A percentile compares a stretch with the other conserved stretches of the same genome.
phyloP scores from a whole-genome alignment of 1,140 invertebrate genomes.

The Bombus waltoni region DNA sequence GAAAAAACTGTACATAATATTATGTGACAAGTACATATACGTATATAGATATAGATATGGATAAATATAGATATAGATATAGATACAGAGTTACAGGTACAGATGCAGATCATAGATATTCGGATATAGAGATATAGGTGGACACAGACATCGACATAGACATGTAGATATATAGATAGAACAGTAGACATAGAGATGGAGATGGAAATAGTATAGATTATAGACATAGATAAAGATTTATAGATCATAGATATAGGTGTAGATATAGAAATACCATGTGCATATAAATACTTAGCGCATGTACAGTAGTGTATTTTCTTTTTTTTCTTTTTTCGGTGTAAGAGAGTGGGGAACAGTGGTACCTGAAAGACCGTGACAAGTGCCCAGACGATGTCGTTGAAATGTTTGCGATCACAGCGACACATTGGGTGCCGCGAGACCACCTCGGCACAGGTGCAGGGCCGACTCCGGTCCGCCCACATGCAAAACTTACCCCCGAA shows the following conservation, averaged over 20 bases:
- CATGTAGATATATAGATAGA: conserved; percentile 3
- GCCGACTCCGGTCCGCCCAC: conserved; percentile 92
- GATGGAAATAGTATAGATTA: neutral
- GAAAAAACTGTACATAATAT: conserved; percentile 4
- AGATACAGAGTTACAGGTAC: conserved; percentile 11
- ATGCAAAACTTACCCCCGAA: conserved; percentile 99
- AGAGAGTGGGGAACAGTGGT: conserved; percentile 77
- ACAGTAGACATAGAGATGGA: neutral
- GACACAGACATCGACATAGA: conserved; percentile 36
- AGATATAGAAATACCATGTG: conserved; percentile 12
- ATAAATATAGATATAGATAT: conserved; percentile 25
- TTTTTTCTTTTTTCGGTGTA: conserved; percentile 22
- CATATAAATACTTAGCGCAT: conserved; percentile 29
- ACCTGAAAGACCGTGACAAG: conserved; percentile 99
- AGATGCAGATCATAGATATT: neutral
- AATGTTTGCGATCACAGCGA: conserved; percentile 97
- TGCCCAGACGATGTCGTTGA: conserved; percentile 98
- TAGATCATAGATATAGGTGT: neutral
- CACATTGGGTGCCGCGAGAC: conserved; percentile 92
- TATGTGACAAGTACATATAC: conserved; percentile 9
- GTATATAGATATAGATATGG: conserved; percentile 12
- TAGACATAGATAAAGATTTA: neutral
- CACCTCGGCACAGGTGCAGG: conserved; percentile 96
- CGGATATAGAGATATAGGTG: neutral
- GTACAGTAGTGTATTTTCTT: conserved; percentile 15